These are phyloP conservation scores for Halisarca cf. caerulea DNA, from an alignment of 37 sponge, comb jelly and placozoan species.

Conservation along the genomic window DNA sequence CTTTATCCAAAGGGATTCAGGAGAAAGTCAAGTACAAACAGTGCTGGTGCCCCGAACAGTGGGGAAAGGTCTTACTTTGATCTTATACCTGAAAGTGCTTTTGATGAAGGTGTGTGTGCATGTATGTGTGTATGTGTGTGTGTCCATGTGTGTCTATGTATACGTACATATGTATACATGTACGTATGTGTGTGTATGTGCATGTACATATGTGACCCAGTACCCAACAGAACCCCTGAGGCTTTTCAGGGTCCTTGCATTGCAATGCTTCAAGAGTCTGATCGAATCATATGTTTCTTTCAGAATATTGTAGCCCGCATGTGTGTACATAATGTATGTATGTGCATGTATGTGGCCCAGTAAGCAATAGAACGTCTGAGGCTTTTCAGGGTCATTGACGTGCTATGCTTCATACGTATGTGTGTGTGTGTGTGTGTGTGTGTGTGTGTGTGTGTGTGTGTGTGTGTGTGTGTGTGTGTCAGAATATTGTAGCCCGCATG, in stretches of 20 bases:
- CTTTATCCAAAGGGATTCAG: neutral
- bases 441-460: neutral
- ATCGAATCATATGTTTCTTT: too few species aligned
- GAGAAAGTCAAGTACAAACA: neutral
- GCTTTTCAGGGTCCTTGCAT: too few species aligned
- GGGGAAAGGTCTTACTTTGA: conserved; percentile 6
- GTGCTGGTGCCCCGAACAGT: conserved; percentile 12
- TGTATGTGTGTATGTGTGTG: neutral
- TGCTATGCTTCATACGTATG: too few species aligned
- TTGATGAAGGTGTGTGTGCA: conserved; percentile 12
- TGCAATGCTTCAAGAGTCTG: too few species aligned
- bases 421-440: neutral
- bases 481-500: too few species aligned
- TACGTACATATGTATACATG: too few species aligned
- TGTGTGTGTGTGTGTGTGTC: neutral
- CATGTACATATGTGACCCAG: neutral
- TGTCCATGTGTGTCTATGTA: neutral
- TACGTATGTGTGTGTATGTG: neutral
- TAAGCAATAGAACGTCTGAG: too few species aligned
- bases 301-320: too few species aligned
- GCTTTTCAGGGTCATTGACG: too few species aligned
- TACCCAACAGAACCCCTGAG: too few species aligned
- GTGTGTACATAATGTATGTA: too few species aligned
- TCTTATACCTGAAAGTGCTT: conserved; percentile 2
- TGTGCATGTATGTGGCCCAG: too few species aligned